These are phyloP conservation scores for Amblyopsis rosae DNA, from an alignment of 2,113 vertebrate genomes.

Conservation along the genomic window DNA sequence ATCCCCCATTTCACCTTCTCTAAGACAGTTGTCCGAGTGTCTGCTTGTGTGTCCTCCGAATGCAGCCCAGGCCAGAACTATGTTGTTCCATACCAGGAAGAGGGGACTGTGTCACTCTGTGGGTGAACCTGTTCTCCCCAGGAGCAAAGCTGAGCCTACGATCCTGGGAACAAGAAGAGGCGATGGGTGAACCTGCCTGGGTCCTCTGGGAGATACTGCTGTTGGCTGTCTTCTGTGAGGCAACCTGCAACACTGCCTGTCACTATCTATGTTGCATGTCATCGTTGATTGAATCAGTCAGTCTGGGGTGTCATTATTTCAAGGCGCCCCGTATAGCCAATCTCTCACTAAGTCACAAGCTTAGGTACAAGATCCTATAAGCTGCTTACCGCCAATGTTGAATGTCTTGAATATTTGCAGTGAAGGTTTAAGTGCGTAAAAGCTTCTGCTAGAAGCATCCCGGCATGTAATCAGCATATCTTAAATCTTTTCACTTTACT, in stretches of 20 bases:
- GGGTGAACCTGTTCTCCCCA: too few relatives aligned
- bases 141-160: too few relatives aligned
- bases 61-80: conserved; percentile 28
- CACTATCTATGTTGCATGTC: neutral
- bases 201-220: conserved; percentile 39
- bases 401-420: neutral
- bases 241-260: conserved; percentile 15
- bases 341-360: too few relatives aligned
- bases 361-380: neutral
- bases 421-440: neutral
- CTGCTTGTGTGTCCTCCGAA: conserved; percentile 27
- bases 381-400: neutral
- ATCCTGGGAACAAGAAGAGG: conserved; percentile 8
- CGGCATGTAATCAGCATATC: too few relatives aligned
- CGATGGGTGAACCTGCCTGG: conserved; percentile 31
- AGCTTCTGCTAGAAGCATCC: too few relatives aligned
- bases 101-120: conserved; percentile 12
- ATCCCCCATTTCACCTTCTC: conserved; percentile 29
- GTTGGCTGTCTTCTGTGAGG: conserved; percentile 38
- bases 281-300: neutral
- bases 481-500: neutral
- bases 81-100: conserved; percentile 18
- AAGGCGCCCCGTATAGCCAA: too few relatives aligned
- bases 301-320: neutral
- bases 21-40: conserved; percentile 12